Evolutionary conservation across 2,113 vertebrate species (phyloP).

Genomic region (Myiopsitta monachus): DNA sequence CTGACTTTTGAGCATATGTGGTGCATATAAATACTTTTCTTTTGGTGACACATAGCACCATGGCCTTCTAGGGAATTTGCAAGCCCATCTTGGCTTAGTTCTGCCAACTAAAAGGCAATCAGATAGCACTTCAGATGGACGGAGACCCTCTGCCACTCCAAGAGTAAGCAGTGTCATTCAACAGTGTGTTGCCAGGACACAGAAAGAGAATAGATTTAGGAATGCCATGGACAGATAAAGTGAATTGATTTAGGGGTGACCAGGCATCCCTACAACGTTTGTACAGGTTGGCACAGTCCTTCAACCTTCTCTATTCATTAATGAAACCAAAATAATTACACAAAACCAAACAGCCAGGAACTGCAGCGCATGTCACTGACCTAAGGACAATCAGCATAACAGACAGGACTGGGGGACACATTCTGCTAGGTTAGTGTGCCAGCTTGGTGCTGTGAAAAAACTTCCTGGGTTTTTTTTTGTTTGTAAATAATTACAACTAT

Average conservation of each 20-base stretch:
- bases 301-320: not conserved
- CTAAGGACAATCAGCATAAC: not conserved
- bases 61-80: not conserved
- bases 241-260: not conserved
- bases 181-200: not conserved
- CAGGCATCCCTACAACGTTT: not conserved
- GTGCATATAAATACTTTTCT: not conserved
- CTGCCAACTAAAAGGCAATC: not conserved
- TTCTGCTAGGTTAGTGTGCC: not conserved
- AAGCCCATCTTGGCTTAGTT: not conserved
- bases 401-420: not conserved
- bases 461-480: not conserved
- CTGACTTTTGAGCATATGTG: not conserved
- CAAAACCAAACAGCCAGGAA: not conserved
- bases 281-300: not conserved
- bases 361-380: not conserved
- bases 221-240: not conserved
- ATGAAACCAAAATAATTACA: not conserved
- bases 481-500: conserved; percentile 54
- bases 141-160: not conserved
- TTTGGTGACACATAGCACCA: not conserved
- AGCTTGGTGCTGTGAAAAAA: not conserved
- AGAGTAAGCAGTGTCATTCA: not conserved
- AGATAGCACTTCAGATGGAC: not conserved
- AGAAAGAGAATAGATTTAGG: not conserved